phyloP scores from a whole-genome alignment of 2,888 invertebrate genomes.

The Erpobdella octoculata region DNA sequence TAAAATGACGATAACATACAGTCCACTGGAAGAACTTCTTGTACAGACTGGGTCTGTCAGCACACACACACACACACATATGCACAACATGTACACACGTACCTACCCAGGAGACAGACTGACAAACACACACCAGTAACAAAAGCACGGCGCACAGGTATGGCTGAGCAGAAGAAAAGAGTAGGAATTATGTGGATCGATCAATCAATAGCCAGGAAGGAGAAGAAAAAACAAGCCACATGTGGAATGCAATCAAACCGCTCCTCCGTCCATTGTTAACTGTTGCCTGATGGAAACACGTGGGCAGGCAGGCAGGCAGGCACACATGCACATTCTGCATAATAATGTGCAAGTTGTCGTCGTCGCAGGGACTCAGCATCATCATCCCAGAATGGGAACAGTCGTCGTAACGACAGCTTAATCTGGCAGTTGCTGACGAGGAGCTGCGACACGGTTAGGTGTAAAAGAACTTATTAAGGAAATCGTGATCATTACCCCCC shows the following conservation, averaged over 20 bases:
- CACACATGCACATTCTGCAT: no score
- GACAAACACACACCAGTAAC: not conserved
- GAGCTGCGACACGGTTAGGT: no score
- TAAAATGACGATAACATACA: not conserved
- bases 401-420: no score
- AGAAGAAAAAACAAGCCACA: conserved; percentile 15
- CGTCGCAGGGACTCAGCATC: no score
- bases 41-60: no score
- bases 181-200: conserved; percentile 21
- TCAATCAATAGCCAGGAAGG: conserved; percentile 19
- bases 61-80: not conserved
- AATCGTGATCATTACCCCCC: no score
- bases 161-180: conserved; percentile 9
- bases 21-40: not conserved
- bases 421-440: no score
- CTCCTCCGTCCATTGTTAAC: not conserved
- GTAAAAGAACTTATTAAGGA: no score
- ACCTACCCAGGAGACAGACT: not conserved
- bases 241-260: conserved; percentile 16
- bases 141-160: conserved; percentile 10
- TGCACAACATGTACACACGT: not conserved
- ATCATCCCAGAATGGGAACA: no score
- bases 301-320: no score
- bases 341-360: no score
- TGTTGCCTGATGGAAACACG: conserved; percentile 5